Percentiles rank a stretch among this genome's conserved stretches.
These are phyloP conservation scores for Falco punctatus DNA, from an alignment of 2,113 vertebrate species.

Conservation along the genomic window DNA sequence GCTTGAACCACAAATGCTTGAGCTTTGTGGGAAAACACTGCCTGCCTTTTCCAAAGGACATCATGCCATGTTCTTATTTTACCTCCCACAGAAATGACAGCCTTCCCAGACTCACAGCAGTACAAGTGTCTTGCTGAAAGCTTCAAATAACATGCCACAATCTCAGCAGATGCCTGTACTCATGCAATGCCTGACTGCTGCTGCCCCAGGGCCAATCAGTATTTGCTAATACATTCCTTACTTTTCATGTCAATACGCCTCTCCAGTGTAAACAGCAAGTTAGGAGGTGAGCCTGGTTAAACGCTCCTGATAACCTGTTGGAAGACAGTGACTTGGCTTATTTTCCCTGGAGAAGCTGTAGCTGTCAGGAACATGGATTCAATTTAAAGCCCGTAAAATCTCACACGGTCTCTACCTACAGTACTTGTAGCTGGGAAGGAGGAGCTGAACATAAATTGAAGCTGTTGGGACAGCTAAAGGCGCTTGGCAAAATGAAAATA, in stretches of 20 bases:
- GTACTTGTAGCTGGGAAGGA: not conserved
- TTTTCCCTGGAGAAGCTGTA: not conserved
- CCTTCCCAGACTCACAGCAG: not conserved
- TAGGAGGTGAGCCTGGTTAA: not conserved
- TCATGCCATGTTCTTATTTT: not conserved
- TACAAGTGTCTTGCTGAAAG: not conserved
- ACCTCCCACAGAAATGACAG: not conserved
- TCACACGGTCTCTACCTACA: not conserved
- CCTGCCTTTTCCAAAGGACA: slow-evolving; percentile 29
- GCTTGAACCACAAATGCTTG: not conserved
- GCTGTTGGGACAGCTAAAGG: not conserved
- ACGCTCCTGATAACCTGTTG: not conserved
- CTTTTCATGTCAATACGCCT: slow-evolving; percentile 15
- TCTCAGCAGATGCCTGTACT: not conserved
- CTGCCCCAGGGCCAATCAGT: not conserved
- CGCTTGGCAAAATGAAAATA: not conserved
- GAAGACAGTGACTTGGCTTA: slow-evolving; percentile 18
- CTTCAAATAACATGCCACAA: not conserved
- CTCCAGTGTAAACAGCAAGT: slow-evolving; percentile 9
- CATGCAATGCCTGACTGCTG: not conserved
- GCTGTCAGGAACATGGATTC: not conserved
- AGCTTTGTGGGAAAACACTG: not conserved
- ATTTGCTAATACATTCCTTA: slow-evolving; percentile 25
- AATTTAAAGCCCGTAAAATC: not conserved
- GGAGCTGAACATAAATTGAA: not conserved